These are phyloP conservation scores for Phenganax marumi DNA, from an alignment of 92 coral and sea anemone species.

Conservation along the genomic window DNA sequence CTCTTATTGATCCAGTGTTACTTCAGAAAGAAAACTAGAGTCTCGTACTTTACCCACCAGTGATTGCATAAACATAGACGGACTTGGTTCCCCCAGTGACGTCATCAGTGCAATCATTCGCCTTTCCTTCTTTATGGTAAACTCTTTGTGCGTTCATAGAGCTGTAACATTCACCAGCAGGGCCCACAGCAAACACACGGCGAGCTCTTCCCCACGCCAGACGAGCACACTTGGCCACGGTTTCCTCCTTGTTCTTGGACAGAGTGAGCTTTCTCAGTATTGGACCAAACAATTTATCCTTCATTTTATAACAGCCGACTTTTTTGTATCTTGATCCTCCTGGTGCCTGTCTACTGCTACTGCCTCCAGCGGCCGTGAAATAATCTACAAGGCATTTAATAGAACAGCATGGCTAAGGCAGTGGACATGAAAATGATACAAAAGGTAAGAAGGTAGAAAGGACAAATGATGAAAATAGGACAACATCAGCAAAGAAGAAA, in stretches of 20 bases:
- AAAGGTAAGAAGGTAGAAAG: too few species aligned
- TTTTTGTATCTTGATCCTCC: background rate
- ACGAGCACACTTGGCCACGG: constrained; percentile 8
- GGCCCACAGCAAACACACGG: constrained; percentile 27
- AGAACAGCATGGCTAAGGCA: too few species aligned
- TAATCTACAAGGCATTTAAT: background rate
- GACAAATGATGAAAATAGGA: too few species aligned
- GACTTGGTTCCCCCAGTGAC: constrained; percentile 4
- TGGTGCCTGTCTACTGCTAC: background rate
- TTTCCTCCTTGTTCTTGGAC: background rate
- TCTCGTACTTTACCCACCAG: constrained; percentile 4
- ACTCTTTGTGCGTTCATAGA: constrained; percentile 26
- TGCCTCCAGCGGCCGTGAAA: background rate
- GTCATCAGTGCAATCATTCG: constrained; percentile 13
- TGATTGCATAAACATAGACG: constrained; percentile 20
- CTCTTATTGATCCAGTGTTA: too few species aligned
- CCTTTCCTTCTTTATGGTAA: background rate
- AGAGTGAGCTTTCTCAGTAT: background rate
- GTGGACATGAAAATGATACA: too few species aligned
- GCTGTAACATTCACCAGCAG: constrained; percentile 31
- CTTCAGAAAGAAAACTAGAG: background rate
- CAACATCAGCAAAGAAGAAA: too few species aligned
- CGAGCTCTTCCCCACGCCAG: constrained; percentile 17
- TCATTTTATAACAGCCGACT: constrained; percentile 30
- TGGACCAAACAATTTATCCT: background rate